These are phyloP conservation scores for Ferrisia virgata DNA, from an alignment of 2,888 invertebrate genomes.

Conservation along the genomic window DNA sequence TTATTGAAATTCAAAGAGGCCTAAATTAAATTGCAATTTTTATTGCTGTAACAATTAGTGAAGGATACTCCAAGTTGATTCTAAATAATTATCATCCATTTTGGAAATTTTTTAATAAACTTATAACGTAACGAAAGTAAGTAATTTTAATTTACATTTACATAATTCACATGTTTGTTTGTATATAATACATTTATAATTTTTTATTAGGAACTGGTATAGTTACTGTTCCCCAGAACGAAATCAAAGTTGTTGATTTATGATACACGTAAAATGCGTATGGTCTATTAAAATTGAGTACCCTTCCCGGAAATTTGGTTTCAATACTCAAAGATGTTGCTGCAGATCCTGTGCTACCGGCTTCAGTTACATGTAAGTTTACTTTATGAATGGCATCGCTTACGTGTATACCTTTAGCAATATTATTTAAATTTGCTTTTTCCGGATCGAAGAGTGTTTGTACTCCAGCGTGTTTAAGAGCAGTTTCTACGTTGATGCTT, in stretches of 20 bases:
- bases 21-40: no score
- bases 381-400: slow-evolving; percentile 57
- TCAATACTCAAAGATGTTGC: slow-evolving; percentile 54
- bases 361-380: slow-evolving; percentile 55
- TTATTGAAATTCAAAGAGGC: no score
- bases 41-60: no score
- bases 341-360: slow-evolving; percentile 57
- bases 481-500: slow-evolving; percentile 58
- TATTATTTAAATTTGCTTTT: slow-evolving; percentile 60
- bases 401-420: slow-evolving; percentile 48
- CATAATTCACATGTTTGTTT: neutral
- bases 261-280: slow-evolving; percentile 57
- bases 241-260: slow-evolving; percentile 53
- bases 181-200: neutral
- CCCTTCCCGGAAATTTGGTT: slow-evolving; percentile 53
- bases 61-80: no score
- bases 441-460: slow-evolving; percentile 62
- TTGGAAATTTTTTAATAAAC: no score
- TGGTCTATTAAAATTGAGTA: slow-evolving; percentile 55
- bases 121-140: neutral
- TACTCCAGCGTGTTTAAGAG: slow-evolving; percentile 62
- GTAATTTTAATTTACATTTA: neutral
- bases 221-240: slow-evolving; percentile 55
- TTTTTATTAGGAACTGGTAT: slow-evolving; percentile 44
- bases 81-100: no score